Evolutionary conservation across 1,140 invertebrate species (phyloP).

Genomic region (Drosophila nasuta): DNA sequence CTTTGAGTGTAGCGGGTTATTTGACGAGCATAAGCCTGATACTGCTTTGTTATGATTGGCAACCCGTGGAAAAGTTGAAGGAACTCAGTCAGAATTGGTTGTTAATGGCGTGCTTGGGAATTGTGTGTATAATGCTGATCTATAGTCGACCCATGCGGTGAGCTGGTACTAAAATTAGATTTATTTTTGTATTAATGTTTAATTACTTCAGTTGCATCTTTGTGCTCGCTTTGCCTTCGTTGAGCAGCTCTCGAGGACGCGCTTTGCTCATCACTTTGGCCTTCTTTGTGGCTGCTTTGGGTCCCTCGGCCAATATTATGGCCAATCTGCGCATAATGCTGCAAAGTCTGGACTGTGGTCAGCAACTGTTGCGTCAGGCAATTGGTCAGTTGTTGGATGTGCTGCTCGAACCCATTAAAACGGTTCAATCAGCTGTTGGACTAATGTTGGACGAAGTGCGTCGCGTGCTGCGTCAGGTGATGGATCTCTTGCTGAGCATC

Average conservation of each 20-base stretch:
- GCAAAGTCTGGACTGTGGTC: background rate
- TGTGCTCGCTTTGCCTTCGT: background rate
- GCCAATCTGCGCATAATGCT: background rate
- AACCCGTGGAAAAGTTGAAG: background rate
- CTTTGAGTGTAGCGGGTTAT: background rate
- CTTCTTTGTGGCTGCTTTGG: background rate
- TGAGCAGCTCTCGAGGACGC: background rate
- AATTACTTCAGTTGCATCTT: background rate
- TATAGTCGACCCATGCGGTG: background rate
- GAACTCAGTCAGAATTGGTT: background rate
- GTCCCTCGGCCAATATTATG: background rate
- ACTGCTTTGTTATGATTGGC: background rate
- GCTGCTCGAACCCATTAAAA: background rate
- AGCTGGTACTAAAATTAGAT: too few relatives aligned
- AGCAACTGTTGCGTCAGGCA: background rate
- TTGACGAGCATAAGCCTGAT: background rate
- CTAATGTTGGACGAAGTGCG: background rate
- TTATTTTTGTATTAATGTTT: background rate
- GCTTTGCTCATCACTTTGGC: background rate
- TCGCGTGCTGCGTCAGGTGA: background rate
- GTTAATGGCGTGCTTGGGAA: background rate
- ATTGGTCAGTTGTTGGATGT: conserved; percentile 1
- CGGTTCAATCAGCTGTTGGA: background rate
- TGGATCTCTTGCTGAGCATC: background rate
- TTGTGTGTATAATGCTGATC: background rate